phyloP scores from a whole-genome alignment of 2,888 invertebrate species.

The Chymomyza fuscimana region DNA sequence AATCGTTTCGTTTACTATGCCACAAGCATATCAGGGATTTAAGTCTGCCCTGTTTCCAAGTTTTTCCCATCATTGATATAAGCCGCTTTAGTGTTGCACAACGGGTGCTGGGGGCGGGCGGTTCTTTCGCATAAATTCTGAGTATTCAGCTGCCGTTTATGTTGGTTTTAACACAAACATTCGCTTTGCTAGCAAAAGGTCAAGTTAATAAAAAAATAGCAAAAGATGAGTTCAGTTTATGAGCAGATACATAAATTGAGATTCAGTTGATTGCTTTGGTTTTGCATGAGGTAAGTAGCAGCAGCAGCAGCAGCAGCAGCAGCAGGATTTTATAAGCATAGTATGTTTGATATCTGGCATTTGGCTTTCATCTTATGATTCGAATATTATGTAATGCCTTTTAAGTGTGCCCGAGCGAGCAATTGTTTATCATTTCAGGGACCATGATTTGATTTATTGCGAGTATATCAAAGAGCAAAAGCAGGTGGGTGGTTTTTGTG shows the following conservation, averaged over 20 bases:
- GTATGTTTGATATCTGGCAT: slow-evolving; percentile 8
- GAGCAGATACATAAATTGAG: slow-evolving; percentile 40
- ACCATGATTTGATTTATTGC: not conserved
- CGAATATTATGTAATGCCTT: not conserved
- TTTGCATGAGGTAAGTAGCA: slow-evolving; percentile 1
- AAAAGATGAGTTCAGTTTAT: slow-evolving; percentile 18
- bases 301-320: too few species aligned
- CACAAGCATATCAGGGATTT: not conserved
- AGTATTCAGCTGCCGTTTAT: not conserved
- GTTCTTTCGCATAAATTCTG: not conserved
- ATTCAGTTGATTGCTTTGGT: slow-evolving; percentile 14
- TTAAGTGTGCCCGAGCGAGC: slow-evolving; percentile 25
- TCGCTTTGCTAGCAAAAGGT: slow-evolving; percentile 40
- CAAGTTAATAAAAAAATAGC: slow-evolving; percentile 44
- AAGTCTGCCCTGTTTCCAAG: slow-evolving; percentile 20
- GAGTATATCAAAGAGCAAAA: not conserved
- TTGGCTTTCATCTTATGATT: not conserved
- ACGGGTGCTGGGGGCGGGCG: too few species aligned
- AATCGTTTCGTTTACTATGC: slow-evolving; percentile 23
- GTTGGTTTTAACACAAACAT: slow-evolving; percentile 4
- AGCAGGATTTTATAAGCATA: not conserved
- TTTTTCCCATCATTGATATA: not conserved
- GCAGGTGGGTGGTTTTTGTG: not conserved
- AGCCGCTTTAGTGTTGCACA: too few species aligned
- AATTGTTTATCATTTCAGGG: slow-evolving; percentile 24